Evolutionary conservation across 2,113 vertebrate species (phyloP).

Genomic region (Silurus glanis): DNA sequence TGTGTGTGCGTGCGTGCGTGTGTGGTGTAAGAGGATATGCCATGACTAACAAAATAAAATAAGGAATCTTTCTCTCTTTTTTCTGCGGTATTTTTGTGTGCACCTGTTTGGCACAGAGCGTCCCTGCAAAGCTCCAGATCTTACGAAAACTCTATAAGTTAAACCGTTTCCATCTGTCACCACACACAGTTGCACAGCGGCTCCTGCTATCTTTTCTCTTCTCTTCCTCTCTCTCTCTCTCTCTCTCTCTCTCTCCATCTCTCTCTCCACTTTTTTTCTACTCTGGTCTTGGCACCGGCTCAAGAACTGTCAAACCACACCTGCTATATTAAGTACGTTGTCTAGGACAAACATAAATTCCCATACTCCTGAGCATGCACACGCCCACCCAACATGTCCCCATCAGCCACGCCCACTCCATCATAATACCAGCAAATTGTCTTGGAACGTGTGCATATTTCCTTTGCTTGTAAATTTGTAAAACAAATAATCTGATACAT

Average conservation of each 20-base stretch:
- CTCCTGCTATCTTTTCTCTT: constrained; percentile 57
- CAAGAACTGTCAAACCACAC: constrained; percentile 79
- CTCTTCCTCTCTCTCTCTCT: constrained; percentile 64
- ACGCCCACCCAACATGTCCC: constrained; percentile 46
- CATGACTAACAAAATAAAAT: constrained; percentile 7
- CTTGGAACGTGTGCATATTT: constrained; percentile 39
- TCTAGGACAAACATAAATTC: constrained; percentile 47
- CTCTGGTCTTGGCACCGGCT: constrained; percentile 73
- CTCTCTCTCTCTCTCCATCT: constrained; percentile 65
- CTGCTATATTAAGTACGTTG: constrained; percentile 75
- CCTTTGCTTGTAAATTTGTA: background rate
- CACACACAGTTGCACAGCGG: constrained; percentile 70
- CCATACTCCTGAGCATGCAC: constrained; percentile 32
- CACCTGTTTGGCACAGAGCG: constrained; percentile 77
- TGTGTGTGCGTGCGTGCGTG: background rate
- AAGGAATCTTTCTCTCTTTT: constrained; percentile 22
- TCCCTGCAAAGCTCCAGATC: constrained; percentile 73
- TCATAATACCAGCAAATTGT: constrained; percentile 29
- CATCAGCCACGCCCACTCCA: constrained; percentile 37
- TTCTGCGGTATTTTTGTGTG: constrained; percentile 66
- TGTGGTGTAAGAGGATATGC: constrained; percentile 5
- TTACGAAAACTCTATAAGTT: constrained; percentile 80
- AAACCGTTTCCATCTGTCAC: constrained; percentile 81
- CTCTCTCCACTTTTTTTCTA: constrained; percentile 42
- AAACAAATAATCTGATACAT: constrained; percentile 24